phyloP scores from a whole-genome alignment of 1,140 invertebrate species.

The Drosophila biarmipes region DNA sequence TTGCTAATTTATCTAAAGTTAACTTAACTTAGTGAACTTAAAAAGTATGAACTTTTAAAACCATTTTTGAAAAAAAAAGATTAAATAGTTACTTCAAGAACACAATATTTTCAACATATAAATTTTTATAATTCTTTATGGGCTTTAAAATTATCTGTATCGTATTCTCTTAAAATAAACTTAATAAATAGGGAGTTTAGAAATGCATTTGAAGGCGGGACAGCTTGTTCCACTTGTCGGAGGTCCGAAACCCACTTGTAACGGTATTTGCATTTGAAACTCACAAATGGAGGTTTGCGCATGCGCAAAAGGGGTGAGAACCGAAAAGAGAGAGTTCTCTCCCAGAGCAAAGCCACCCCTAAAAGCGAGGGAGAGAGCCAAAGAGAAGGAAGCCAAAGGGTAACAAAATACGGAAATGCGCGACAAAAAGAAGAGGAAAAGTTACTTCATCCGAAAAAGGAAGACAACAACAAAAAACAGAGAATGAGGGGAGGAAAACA shows the following conservation, averaged over 20 bases:
- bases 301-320: slow-evolving; percentile 39
- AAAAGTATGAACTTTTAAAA: too few species aligned
- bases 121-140: too few species aligned
- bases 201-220: neutral
- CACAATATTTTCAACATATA: too few species aligned
- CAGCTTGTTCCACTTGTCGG: slow-evolving; percentile 1
- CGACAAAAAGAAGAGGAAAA: slow-evolving; percentile 56
- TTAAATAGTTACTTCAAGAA: too few species aligned
- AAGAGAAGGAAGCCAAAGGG: slow-evolving; percentile 70
- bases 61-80: too few species aligned
- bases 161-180: too few species aligned
- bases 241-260: slow-evolving; percentile 16
- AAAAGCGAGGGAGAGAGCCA: slow-evolving; percentile 7
- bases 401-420: slow-evolving; percentile 80
- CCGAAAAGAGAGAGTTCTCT: slow-evolving; percentile 9
- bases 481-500: slow-evolving; percentile 41
- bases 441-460: slow-evolving; percentile 52
- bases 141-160: too few species aligned
- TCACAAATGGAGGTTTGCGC: slow-evolving; percentile 25
- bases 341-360: slow-evolving; percentile 6
- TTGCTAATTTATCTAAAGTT: too few species aligned
- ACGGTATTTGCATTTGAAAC: slow-evolving; percentile 55
- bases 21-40: too few species aligned
- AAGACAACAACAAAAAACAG: slow-evolving; percentile 1
- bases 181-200: neutral